Evolutionary conservation across 2,113 vertebrate genomes (phyloP).

Genomic region (Mus musculus): GRCm39 chr6:29546001-29546500

Average conservation of each 20-base stretch:
- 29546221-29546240: not conserved
- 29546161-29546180: not conserved
- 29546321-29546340: too few species aligned
- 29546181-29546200: not conserved
- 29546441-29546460: not conserved
- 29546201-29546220: not conserved
- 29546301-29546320: not conserved
- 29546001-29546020: not conserved
- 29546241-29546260: not conserved
- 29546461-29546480: not conserved
- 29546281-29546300: not conserved
- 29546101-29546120: not conserved
- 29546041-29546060: not conserved
- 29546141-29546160: not conserved
- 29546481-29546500: not conserved
- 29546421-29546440: not conserved
- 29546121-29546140: not conserved
- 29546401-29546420: not conserved
- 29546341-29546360: not conserved
- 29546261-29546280: not conserved
- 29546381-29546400: not conserved
- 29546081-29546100: not conserved
- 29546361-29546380: not conserved
- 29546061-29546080: not conserved
- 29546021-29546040: not conserved